A percentile compares a stretch with the other conserved stretches of the same genome.
These are phyloP conservation scores for Drosophila phalerata DNA, from an alignment of 2,888 invertebrate genomes.

Conservation along the genomic window DNA sequence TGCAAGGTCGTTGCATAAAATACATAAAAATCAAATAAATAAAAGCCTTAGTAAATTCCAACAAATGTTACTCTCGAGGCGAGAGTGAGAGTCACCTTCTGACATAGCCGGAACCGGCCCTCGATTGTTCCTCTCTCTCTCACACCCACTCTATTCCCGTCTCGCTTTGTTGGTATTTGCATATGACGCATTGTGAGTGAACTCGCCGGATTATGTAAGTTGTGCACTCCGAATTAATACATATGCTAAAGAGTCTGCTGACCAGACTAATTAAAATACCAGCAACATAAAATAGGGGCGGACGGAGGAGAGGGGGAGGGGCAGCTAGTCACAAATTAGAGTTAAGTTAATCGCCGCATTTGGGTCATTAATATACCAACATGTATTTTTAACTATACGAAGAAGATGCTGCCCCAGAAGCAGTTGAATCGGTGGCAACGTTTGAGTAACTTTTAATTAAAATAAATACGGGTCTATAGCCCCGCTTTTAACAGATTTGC, in stretches of 20 bases:
- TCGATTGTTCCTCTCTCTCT: neutral
- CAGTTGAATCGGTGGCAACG: constrained; percentile 20
- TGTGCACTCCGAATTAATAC: constrained; percentile 45
- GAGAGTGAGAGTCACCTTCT: constrained; percentile 54
- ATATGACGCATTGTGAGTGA: constrained; percentile 52
- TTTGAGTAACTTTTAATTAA: constrained; percentile 73
- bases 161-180: constrained; percentile 32
- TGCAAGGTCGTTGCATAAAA: constrained; percentile 81
- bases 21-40: constrained; percentile 77
- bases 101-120: constrained; percentile 48
- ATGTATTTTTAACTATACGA: constrained; percentile 3
- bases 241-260: constrained; percentile 50
- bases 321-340: constrained; percentile 48
- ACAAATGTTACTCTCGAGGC: constrained; percentile 34
- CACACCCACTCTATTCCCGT: neutral
- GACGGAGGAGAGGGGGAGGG: neutral
- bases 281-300: neutral
- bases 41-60: constrained; percentile 62
- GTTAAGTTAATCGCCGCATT: constrained; percentile 46
- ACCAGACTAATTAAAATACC: constrained; percentile 56
- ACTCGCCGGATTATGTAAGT: constrained; percentile 40
- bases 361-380: constrained; percentile 46
- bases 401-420: constrained; percentile 50
- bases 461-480: constrained; percentile 20
- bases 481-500: constrained; percentile 8